Conservation (phyloP, 35 echinoderm and acorn worm genomes). For the Antedon bifida region DNA sequence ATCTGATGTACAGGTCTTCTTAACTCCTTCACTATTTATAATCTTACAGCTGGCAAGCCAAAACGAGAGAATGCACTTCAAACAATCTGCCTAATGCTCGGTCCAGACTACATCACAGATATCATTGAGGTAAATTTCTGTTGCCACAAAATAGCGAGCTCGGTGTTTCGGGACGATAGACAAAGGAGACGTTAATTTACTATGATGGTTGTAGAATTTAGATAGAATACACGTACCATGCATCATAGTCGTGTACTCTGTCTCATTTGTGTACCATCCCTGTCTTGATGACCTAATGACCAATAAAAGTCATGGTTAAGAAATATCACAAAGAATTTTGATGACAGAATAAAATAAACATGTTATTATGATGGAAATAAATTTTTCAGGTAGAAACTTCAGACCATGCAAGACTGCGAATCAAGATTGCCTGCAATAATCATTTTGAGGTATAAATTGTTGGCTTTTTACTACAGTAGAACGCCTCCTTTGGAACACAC, state of each 20-base stretch:
- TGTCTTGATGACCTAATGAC: too few species aligned
- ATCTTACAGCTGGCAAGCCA: slow-evolving; percentile 74
- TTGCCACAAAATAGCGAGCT: not conserved
- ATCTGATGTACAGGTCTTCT: too few species aligned
- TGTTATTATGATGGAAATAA: too few species aligned
- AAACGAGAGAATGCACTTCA: slow-evolving; percentile 86
- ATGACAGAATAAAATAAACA: too few species aligned
- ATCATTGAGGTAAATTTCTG: slow-evolving; percentile 61
- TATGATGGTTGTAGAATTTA: not conserved
- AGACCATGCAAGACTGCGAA: slow-evolving; percentile 81
- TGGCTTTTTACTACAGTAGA: too few species aligned
- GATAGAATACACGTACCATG: not conserved
- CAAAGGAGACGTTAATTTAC: not conserved
- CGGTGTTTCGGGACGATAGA: not conserved
- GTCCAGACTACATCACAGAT: slow-evolving; percentile 97
- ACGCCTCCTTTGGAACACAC: too few species aligned
- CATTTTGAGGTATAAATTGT: slow-evolving; percentile 57
- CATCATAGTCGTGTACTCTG: too few species aligned
- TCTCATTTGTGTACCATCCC: too few species aligned
- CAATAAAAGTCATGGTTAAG: too few species aligned
- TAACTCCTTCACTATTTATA: slow-evolving; percentile 1
- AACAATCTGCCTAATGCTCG: slow-evolving; percentile 93
- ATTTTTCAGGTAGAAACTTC: slow-evolving; percentile 89
- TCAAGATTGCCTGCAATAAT: slow-evolving; percentile 91
- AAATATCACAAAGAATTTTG: too few species aligned